phyloP scores from a whole-genome alignment of 2,888 invertebrate genomes.

The Noctua pronuba region DNA sequence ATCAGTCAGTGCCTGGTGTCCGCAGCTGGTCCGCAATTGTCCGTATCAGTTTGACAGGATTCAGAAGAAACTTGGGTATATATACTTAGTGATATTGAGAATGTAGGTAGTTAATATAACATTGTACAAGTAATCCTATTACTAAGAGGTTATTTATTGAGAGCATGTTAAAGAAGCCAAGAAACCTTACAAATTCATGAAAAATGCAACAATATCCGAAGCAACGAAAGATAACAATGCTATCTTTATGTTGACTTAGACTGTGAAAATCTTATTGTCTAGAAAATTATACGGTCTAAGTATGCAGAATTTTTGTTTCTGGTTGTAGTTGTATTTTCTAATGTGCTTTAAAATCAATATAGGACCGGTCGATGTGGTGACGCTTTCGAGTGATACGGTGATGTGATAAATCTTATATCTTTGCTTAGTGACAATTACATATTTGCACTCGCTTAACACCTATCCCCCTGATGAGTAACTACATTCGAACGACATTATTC shows the following conservation, averaged over 20 bases:
- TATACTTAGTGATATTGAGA: neutral
- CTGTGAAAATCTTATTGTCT: slow-evolving; percentile 22
- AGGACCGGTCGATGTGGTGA: neutral
- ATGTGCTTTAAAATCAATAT: no score
- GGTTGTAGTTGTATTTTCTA: neutral
- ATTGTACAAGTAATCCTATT: slow-evolving; percentile 30
- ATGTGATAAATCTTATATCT: neutral
- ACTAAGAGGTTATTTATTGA: slow-evolving; percentile 28
- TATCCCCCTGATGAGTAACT: neutral
- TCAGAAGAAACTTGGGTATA: neutral
- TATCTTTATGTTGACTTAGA: slow-evolving; percentile 7
- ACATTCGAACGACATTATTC: neutral
- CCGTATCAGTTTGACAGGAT: neutral
- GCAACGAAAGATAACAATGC: slow-evolving; percentile 16
- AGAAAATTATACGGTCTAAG: neutral
- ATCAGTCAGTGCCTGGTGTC: neutral
- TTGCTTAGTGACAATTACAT: neutral
- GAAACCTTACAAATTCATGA: slow-evolving; percentile 30
- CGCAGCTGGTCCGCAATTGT: neutral
- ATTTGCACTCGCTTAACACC: neutral
- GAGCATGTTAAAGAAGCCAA: slow-evolving; percentile 16
- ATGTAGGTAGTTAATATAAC: neutral
- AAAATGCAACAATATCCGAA: slow-evolving; percentile 16
- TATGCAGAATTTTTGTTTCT: neutral
- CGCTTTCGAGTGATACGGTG: neutral